Percentiles rank a stretch among this genome's conserved stretches.
These are phyloP conservation scores for Zeus faber DNA, from an alignment of 2,113 vertebrate species.

Conservation along the genomic window DNA sequence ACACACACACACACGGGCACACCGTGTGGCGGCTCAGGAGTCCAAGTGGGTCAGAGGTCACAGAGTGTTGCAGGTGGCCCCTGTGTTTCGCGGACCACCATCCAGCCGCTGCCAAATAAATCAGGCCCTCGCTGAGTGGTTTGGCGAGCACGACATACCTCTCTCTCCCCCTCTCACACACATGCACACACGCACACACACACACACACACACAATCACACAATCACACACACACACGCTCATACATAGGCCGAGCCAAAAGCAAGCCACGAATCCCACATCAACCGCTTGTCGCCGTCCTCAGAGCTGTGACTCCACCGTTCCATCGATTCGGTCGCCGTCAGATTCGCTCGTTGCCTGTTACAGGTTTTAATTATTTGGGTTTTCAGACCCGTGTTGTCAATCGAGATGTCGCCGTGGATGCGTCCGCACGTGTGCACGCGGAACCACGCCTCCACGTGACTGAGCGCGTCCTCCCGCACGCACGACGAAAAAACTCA, in stretches of 20 bases:
- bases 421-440: neutral
- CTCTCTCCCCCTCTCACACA: slow-evolving; percentile 17
- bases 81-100: slow-evolving; percentile 47
- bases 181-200: neutral
- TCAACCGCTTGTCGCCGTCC: slow-evolving; percentile 40
- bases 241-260: slow-evolving; percentile 14
- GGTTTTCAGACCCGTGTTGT: no score
- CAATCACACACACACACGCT: slow-evolving; percentile 10
- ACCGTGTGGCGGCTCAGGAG: slow-evolving; percentile 25
- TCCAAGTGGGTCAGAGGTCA: slow-evolving; percentile 38
- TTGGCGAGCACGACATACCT: slow-evolving; percentile 37
- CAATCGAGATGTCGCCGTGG: no score
- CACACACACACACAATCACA: slow-evolving; percentile 10
- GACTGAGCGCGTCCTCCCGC: no score
- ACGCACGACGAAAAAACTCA: no score
- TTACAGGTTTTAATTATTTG: no score
- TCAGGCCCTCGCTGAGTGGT: slow-evolving; percentile 46
- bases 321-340: no score
- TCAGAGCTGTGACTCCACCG: no score
- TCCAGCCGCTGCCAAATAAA: slow-evolving; percentile 52
- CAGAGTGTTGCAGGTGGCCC: slow-evolving; percentile 49
- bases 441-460: no score
- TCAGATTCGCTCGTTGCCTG: no score
- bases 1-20: neutral
- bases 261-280: slow-evolving; percentile 27